Evolutionary conservation across 2,113 vertebrate species (phyloP), one percentile per base, ranked within the genome.

Genomic region (Triplophysa siluroides): DNA sequence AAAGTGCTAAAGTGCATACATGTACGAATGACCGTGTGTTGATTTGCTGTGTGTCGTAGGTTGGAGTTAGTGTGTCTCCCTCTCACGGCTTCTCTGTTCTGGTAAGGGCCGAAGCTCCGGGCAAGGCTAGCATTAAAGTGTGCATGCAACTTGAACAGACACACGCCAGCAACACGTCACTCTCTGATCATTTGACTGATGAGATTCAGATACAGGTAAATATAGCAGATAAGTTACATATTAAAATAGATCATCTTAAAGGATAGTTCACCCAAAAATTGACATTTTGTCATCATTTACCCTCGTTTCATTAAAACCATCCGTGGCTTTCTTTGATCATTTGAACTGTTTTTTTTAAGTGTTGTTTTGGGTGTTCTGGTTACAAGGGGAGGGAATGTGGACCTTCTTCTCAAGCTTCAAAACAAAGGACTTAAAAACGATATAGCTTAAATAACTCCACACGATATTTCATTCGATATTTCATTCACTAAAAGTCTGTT

Each of bases 171-270:
- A 68, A 54, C 56, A 52, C 52, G 0, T 50, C 64, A 50, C 64
- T 76, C 24, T 47, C 45, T 81, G 88, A 79, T 38, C 76, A 91
- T 60, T 76, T 92, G 10, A 88, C 83, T 4, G 91, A 92, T 47
- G 91, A 93, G 87, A 83, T 93, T 70, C 92, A 93, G 74, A 91
- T 93, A 18, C 85, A 91, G 88, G 92, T 93, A 86, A 86, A 47
- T 29, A 68, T 24, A 78, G 19, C 24, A 38, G 33, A 38, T 7
- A 7, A 38, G 19, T 41, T 21, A 13, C n/a, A 38, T n/a, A 10
- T 52, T 18, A 21, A 58, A 21, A 2, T 58, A 19, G 16, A 16
- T 52, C 18, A 52, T 3, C 50, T 45, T 1, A 45, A 45, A 33
- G 29, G 33, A 33, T 33, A 33, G 33, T 33, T 33, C 33, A 5